Percentiles rank a stretch among this genome's conserved stretches.
These are phyloP conservation scores for Anomalospiza imberbis DNA, from an alignment of 2,797 vertebrate genomes.

Conservation along the genomic window DNA sequence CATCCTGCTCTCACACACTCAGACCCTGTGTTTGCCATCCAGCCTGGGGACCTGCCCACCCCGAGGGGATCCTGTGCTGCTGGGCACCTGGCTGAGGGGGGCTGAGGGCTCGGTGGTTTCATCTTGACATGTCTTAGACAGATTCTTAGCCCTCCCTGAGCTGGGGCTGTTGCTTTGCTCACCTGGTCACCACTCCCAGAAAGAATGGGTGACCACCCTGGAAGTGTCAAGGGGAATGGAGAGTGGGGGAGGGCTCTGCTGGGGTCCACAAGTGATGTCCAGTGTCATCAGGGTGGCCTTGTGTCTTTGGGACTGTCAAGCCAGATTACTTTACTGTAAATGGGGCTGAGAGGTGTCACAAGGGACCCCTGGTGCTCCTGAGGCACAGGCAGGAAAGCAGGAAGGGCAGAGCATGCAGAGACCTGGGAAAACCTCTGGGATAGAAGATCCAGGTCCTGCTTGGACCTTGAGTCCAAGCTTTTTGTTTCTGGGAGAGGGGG, in stretches of 20 bases:
- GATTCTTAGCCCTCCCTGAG: background rate
- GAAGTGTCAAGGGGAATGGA: background rate
- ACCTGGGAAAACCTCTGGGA: background rate
- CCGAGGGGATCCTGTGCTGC: fast-evolving
- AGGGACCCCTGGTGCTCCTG: background rate
- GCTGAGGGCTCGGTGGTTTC: background rate
- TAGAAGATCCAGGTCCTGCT: background rate
- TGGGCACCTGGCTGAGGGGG: background rate
- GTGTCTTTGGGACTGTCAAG: background rate
- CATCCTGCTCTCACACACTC: background rate
- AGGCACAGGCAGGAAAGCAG: background rate
- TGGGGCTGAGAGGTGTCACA: background rate
- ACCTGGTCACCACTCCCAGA: fast-evolving
- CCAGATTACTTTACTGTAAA: background rate
- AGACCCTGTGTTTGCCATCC: background rate
- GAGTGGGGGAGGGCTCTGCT: background rate
- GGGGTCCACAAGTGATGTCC: fast-evolving
- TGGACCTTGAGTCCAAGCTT: fast-evolving
- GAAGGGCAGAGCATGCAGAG: fast-evolving
- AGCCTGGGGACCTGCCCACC: background rate
- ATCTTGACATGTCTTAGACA: background rate
- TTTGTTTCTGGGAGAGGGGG: background rate
- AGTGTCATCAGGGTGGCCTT: background rate
- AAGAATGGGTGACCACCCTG: background rate
- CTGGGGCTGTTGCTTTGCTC: background rate